These are phyloP conservation scores for Chrysodeixis includens DNA, from an alignment of 2,888 invertebrate species.

Conservation along the genomic window DNA sequence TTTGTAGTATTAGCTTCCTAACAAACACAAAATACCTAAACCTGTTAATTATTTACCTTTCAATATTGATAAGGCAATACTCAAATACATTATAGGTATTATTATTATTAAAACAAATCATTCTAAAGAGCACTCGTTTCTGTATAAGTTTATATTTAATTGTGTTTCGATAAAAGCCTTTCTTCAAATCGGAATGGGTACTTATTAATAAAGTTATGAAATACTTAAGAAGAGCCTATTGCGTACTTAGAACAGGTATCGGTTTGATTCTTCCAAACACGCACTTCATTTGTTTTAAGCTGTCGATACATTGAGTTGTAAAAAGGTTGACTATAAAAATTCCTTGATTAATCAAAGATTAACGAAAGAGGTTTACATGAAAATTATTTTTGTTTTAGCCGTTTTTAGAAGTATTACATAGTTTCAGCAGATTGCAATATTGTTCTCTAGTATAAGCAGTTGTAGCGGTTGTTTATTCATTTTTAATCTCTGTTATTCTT, in stretches of 20 bases:
- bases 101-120: conserved; percentile 39
- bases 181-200: conserved; percentile 28
- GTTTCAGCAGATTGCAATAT: conserved; percentile 29
- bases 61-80: conserved; percentile 49
- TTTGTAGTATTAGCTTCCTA: neutral
- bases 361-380: conserved; percentile 15
- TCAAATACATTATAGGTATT: conserved; percentile 33
- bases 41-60: conserved; percentile 42
- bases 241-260: neutral
- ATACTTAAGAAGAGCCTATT: neutral
- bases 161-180: conserved; percentile 49
- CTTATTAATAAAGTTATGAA: conserved; percentile 13
- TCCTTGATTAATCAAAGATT: neutral
- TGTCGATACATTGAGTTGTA: too few relatives aligned
- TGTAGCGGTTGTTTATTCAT: conserved; percentile 41
- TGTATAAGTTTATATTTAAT: conserved; percentile 47
- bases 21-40: conserved; percentile 23
- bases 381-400: conserved; percentile 19
- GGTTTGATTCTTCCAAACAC: neutral
- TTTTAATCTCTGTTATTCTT: conserved; percentile 33
- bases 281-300: neutral
- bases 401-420: conserved; percentile 28
- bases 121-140: conserved; percentile 43
- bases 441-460: conserved; percentile 30
- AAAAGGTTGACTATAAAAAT: neutral